Conservation (phyloP, 1,140 invertebrate species). For the Saccostrea echinata region DNA sequence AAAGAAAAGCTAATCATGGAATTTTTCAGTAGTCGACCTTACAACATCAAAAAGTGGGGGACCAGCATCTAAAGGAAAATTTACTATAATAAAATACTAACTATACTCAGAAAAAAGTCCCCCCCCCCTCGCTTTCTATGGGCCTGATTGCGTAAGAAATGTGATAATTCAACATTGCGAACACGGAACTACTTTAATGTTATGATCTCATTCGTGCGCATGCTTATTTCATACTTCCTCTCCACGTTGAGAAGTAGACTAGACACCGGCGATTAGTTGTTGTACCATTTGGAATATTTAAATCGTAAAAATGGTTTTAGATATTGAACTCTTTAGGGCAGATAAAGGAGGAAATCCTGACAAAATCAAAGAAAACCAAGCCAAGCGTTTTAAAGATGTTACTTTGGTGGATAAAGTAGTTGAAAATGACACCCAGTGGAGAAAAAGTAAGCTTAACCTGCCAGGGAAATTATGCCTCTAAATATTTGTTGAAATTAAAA, state of each 20-base stretch:
- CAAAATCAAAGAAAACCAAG: constrained; percentile 94
- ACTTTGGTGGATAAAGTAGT: constrained; percentile 94
- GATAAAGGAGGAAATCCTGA: constrained; percentile 97
- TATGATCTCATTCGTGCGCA: neutral
- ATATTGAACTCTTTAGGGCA: constrained; percentile 96
- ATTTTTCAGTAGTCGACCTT: too few species aligned
- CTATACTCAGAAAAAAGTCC: too few species aligned
- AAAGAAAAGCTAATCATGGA: too few species aligned
- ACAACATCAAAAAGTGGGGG: too few species aligned
- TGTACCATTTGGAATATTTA: neutral
- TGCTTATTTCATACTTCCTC: neutral
- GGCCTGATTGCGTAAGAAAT: too few species aligned
- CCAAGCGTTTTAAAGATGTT: constrained; percentile 95
- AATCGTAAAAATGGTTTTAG: constrained; percentile 91
- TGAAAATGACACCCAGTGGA: constrained; percentile 93
- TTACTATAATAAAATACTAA: too few species aligned
- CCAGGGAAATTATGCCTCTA: too few species aligned
- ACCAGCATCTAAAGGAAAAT: too few species aligned
- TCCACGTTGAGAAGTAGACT: constrained; percentile 40
- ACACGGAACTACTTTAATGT: too few species aligned
- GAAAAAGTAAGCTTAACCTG: constrained; percentile 83
- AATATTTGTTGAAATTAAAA: too few species aligned
- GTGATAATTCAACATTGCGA: too few species aligned
- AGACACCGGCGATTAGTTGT: constrained; percentile 9
- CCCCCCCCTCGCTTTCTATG: too few species aligned